phyloP scores from a whole-genome alignment of 2,113 vertebrate species.

The Regulus satrapa region DNA sequence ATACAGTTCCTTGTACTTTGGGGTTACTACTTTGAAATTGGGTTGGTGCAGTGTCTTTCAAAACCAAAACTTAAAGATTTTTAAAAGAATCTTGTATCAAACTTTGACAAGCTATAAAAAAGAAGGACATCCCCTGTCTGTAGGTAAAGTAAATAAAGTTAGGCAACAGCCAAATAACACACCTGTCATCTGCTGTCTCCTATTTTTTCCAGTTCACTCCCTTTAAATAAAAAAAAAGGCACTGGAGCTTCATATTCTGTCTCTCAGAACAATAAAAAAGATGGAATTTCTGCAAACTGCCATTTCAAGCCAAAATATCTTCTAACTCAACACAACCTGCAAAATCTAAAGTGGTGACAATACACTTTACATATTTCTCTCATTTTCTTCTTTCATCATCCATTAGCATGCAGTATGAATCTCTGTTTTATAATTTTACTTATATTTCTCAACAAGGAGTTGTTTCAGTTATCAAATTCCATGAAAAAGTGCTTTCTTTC shows the following conservation, averaged over 20 bases:
- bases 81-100: neutral
- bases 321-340: neutral
- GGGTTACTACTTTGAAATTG: neutral
- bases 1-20: neutral
- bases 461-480: neutral
- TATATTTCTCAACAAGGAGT: neutral
- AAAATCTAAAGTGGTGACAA: neutral
- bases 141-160: neutral
- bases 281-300: neutral
- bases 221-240: conserved; percentile 6
- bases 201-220: conserved; percentile 20
- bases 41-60: neutral
- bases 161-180: neutral
- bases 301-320: neutral
- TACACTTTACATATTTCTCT: neutral
- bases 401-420: neutral
- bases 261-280: neutral
- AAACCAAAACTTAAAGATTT: neutral
- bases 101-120: neutral
- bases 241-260: neutral
- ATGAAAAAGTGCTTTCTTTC: neutral
- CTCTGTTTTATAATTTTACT: neutral
- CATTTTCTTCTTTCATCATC: neutral
- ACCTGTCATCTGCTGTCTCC: neutral
- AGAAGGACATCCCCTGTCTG: neutral